A percentile compares a stretch with the other conserved stretches of the same genome.
Conservation (phyloP, 2,888 invertebrate species). For the Muscina levida region DNA sequence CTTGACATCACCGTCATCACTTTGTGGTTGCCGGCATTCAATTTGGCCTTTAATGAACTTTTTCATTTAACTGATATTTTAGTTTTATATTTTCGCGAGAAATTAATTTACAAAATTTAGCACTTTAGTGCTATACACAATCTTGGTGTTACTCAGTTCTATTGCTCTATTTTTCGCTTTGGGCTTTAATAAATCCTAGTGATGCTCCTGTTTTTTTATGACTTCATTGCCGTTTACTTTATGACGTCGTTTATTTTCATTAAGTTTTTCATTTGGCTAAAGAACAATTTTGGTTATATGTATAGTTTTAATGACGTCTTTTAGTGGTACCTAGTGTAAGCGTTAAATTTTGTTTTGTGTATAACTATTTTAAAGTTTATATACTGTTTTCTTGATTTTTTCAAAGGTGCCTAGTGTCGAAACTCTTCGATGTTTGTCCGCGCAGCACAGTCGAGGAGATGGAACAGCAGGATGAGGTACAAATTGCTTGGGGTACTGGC, state of each 20-base stretch:
- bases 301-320: too few relatives aligned
- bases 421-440: slow-evolving; percentile 96
- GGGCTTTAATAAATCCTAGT: too few relatives aligned
- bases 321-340: too few relatives aligned
- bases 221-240: background rate
- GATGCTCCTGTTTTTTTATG: slow-evolving; percentile 7
- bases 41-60: too few relatives aligned
- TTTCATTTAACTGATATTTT: background rate
- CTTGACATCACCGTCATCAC: too few relatives aligned
- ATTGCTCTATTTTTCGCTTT: too few relatives aligned
- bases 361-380: background rate
- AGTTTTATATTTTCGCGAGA: background rate
- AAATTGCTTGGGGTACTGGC: slow-evolving; percentile 96
- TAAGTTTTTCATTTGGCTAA: background rate
- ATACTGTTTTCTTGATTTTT: slow-evolving; percentile 21
- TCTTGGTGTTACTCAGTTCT: background rate
- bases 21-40: too few relatives aligned
- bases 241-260: background rate
- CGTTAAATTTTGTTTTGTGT: slow-evolving; percentile 46
- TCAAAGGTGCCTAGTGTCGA: slow-evolving; percentile 90
- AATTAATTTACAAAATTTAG: slow-evolving; percentile 42
- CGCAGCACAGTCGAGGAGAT: slow-evolving; percentile 95
- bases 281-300: background rate
- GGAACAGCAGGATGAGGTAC: slow-evolving; percentile 94
- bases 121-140: background rate